Conservation (phyloP, 2,113 vertebrate genomes). For the Python bivittatus region DNA sequence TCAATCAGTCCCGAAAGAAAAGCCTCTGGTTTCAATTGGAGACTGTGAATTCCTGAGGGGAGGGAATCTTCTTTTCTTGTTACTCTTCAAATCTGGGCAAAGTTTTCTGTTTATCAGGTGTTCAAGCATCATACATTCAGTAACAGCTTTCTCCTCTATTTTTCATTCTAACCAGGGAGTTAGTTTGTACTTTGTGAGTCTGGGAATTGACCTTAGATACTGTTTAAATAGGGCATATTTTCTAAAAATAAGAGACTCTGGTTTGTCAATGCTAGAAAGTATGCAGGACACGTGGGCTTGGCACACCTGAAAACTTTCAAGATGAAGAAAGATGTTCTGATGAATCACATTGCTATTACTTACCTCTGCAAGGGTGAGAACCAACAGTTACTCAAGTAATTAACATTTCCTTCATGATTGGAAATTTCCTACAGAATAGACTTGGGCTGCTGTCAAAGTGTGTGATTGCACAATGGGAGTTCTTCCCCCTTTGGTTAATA, state of each 20-base stretch:
- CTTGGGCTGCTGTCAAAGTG: constrained; percentile 48
- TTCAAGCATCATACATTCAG: not conserved
- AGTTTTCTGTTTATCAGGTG: not conserved
- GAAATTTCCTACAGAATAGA: constrained; percentile 57
- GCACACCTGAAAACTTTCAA: constrained; percentile 57
- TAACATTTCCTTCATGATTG: constrained; percentile 59
- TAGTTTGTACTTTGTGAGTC: constrained; percentile 26
- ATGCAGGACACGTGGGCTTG: constrained; percentile 66
- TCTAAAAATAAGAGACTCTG: constrained; percentile 55
- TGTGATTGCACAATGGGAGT: constrained; percentile 26
- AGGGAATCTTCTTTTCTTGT: not conserved
- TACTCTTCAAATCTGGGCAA: not conserved
- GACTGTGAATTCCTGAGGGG: not conserved
- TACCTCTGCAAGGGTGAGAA: constrained; percentile 57
- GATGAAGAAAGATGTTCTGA: constrained; percentile 50
- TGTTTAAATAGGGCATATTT: constrained; percentile 56
- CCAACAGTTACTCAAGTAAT: constrained; percentile 52
- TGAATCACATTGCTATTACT: constrained; percentile 60
- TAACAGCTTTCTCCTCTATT: not conserved
- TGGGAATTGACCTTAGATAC: constrained; percentile 47
- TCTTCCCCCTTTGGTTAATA: not conserved
- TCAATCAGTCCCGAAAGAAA: not conserved
- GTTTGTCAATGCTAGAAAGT: constrained; percentile 68
- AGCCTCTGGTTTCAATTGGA: not conserved
- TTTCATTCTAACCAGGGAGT: constrained; percentile 51